phyloP scores from a whole-genome alignment of 2,113 vertebrate genomes.

The Stictonetta naevosa region DNA sequence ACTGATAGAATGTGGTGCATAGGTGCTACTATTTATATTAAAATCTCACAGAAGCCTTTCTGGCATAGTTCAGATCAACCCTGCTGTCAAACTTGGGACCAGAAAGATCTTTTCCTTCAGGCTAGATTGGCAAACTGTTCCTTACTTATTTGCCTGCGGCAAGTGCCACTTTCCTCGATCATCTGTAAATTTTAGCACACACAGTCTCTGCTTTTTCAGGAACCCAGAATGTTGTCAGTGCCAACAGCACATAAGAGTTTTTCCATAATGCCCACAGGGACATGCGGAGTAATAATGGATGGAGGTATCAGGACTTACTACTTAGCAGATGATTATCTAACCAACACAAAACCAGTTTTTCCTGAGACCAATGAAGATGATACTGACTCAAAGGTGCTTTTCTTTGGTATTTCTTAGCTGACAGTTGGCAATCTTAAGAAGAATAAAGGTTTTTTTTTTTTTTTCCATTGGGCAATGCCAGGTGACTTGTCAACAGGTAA shows the following conservation, averaged over 20 bases:
- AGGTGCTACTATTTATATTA: not conserved
- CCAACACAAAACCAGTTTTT: accelerated
- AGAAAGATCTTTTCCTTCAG: not conserved
- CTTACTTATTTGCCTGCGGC: not conserved
- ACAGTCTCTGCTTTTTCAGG: not conserved
- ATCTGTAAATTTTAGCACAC: not conserved
- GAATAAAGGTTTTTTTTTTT: not conserved
- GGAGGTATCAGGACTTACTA: not conserved
- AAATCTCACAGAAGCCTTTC: not conserved
- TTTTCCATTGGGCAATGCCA: not conserved
- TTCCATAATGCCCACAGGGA: not conserved
- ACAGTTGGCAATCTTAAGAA: not conserved
- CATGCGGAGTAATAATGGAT: not conserved
- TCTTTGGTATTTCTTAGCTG: not conserved
- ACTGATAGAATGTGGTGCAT: not conserved
- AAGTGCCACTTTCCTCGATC: not conserved
- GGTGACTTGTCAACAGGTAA: not conserved
- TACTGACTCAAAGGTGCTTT: not conserved
- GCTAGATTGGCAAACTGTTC: not conserved
- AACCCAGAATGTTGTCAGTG: not conserved
- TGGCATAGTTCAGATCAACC: not conserved
- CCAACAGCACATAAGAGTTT: accelerated
- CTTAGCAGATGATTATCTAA: not conserved
- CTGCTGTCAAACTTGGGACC: not conserved
- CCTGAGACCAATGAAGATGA: not conserved